Conservation (phyloP, 2,888 invertebrate genomes). For the Halictus ligatus region DNA sequence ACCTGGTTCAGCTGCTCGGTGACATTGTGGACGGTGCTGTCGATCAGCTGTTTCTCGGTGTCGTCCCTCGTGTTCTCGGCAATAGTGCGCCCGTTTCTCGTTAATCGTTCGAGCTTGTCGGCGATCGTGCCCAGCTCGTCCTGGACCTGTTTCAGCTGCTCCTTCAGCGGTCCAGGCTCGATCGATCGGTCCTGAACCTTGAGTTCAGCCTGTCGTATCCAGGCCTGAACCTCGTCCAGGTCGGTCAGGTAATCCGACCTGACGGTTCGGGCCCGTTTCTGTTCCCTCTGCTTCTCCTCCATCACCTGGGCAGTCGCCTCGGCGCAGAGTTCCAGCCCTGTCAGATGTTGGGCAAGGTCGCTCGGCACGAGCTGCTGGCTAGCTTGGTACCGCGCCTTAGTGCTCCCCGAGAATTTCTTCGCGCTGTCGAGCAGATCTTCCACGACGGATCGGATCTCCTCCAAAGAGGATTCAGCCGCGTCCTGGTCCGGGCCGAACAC, state of each 20-base stretch:
- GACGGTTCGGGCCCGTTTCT: conserved; percentile 93
- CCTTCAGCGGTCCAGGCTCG: conserved; percentile 91
- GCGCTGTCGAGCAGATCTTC: conserved; percentile 77
- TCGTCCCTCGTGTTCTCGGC: conserved; percentile 92
- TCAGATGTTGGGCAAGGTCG: conserved; percentile 92
- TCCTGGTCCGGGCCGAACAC: conserved; percentile 91
- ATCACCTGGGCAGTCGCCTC: conserved; percentile 92
- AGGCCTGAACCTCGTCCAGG: conserved; percentile 92
- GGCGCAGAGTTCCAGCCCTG: conserved; percentile 92
- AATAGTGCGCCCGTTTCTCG: conserved; percentile 91
- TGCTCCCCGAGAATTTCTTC: conserved; percentile 81
- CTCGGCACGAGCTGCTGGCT: conserved; percentile 86
- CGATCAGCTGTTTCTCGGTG: conserved; percentile 90
- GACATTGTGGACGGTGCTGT: conserved; percentile 90
- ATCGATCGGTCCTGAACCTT: conserved; percentile 92
- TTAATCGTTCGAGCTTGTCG: conserved; percentile 92
- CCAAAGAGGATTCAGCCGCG: conserved; percentile 87
- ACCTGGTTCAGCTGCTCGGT: conserved; percentile 92
- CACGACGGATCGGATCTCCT: conserved; percentile 84
- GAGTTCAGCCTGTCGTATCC: conserved; percentile 93
- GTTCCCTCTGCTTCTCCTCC: conserved; percentile 95
- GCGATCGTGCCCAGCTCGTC: conserved; percentile 89
- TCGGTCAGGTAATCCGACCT: conserved; percentile 92
- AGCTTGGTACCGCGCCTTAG: conserved; percentile 84
- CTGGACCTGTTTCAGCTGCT: conserved; percentile 91